Evolutionary conservation across 2,113 vertebrate genomes (phyloP).

Genomic region (Illadopsis cleaveri): DNA sequence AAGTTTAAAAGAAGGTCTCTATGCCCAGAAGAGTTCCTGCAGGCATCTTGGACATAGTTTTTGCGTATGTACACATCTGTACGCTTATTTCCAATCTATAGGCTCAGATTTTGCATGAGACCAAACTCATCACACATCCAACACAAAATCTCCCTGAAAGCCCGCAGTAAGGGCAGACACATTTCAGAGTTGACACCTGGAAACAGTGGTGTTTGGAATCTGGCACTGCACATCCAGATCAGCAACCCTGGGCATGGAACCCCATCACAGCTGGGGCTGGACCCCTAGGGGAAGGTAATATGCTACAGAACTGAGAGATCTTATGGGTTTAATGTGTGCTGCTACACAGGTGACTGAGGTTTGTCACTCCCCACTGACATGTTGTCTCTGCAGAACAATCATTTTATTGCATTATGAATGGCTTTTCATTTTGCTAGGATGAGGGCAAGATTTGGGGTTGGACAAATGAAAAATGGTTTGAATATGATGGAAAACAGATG

Average conservation of each 20-base stretch:
- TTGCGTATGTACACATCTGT: rapidly evolving
- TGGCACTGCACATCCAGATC: background rate
- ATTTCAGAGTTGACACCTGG: background rate
- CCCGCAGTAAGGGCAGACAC: background rate
- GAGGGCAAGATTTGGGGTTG: background rate
- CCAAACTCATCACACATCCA: background rate
- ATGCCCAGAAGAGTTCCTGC: background rate
- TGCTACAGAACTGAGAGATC: background rate
- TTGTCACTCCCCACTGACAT: background rate
- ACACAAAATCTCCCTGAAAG: background rate
- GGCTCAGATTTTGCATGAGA: background rate
- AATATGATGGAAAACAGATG: background rate
- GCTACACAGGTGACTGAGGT: background rate
- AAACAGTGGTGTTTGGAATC: background rate
- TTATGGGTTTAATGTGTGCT: background rate
- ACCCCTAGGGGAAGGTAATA: background rate
- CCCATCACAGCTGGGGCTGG: background rate
- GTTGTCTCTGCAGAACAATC: background rate
- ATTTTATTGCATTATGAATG: background rate
- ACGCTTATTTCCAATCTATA: background rate
- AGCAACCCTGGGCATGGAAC: background rate
- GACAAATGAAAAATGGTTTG: background rate
- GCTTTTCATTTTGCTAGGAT: background rate
- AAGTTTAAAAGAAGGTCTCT: background rate
- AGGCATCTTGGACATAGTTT: background rate